Evolutionary conservation across 2,113 vertebrate species (phyloP), one percentile per base, ranked within the genome.

Genomic region (Scomber scombrus): DNA sequence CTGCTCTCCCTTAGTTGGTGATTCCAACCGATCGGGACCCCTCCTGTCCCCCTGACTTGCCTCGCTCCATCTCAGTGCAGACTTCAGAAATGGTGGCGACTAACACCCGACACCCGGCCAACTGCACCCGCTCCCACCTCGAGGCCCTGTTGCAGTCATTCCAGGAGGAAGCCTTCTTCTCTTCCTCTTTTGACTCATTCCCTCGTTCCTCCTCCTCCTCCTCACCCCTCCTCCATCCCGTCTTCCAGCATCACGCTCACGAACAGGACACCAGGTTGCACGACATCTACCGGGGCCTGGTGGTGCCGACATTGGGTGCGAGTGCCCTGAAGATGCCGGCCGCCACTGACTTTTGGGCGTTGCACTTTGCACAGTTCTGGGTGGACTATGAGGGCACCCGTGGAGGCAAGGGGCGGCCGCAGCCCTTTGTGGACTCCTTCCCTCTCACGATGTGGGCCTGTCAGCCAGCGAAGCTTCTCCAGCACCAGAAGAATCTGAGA

Each of bases 341-440:
- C 43, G 97, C 96, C 74, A 93, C 93, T 0, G 98, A 99, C 93
- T 94, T 99, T 74, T 99, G 98, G 98, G 95, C 97, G 0, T 66
- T 99, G 66, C 96, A 98, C 88, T 99, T 97, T 87, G 95, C 97
- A 45, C 98, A 99, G 77, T 99, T 99, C 93, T 99, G 98, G 98
- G 93, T 98, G 80, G 98, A 99, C 93, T 99, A 96, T 0, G 98
- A 99, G 91, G 97, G 97, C 65, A 95, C 88, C 0, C 96, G 95
- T 13, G 96, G 96, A 29, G 96, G 97, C 2, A 97, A 89, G 29
- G 97, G 97, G 11, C 91, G 98, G 6, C 98, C 98, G 0, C 2
- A 99, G 87, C 96, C 94, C 43, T 99, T 98, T 65, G 95, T 99
- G 57, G 98, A 99, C 84, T 96, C 98, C 10, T 99, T 99, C 75